These are phyloP conservation scores for Trichechus manatus DNA, from an alignment of 2,113 vertebrate genomes.

Conservation along the genomic window DNA sequence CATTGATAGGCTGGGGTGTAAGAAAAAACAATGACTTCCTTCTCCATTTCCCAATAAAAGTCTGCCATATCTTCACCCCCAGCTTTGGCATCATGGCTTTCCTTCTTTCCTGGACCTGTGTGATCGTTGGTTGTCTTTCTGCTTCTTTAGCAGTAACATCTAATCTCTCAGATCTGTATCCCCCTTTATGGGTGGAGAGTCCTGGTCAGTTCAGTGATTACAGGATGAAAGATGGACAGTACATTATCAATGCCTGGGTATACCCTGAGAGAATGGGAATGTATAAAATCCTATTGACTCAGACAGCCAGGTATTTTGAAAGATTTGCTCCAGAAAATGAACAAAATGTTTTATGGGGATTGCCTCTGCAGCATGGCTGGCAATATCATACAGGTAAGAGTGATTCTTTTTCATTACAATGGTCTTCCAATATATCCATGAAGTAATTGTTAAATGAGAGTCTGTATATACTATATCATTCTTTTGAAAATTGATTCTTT, in stretches of 20 bases:
- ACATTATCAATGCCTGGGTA: slow-evolving; percentile 89
- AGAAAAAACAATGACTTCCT: slow-evolving; percentile 31
- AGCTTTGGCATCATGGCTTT: slow-evolving; percentile 22
- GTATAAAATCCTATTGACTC: slow-evolving; percentile 88
- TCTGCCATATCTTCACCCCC: not conserved
- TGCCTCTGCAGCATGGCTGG: slow-evolving; percentile 93
- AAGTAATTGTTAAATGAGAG: not conserved
- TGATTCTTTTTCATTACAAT: not conserved
- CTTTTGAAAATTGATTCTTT: not conserved
- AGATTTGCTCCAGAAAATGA: slow-evolving; percentile 85
- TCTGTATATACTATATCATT: not conserved
- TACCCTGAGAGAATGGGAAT: slow-evolving; percentile 90
- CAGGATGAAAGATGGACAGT: slow-evolving; percentile 68
- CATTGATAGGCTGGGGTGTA: not conserved
- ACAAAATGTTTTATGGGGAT: slow-evolving; percentile 91
- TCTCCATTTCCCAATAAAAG: slow-evolving; percentile 77
- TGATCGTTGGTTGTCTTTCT: not conserved
- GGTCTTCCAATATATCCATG: not conserved
- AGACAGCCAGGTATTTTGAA: slow-evolving; percentile 88
- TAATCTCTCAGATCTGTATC: slow-evolving; percentile 76
- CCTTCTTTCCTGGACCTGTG: not conserved
- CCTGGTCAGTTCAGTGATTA: slow-evolving; percentile 84
- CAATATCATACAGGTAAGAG: slow-evolving; percentile 90
- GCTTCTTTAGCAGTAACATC: not conserved
- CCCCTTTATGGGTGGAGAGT: slow-evolving; percentile 88